Conservation (phyloP, 2,113 vertebrate species). For the Dendrocopos noguchii region DNA sequence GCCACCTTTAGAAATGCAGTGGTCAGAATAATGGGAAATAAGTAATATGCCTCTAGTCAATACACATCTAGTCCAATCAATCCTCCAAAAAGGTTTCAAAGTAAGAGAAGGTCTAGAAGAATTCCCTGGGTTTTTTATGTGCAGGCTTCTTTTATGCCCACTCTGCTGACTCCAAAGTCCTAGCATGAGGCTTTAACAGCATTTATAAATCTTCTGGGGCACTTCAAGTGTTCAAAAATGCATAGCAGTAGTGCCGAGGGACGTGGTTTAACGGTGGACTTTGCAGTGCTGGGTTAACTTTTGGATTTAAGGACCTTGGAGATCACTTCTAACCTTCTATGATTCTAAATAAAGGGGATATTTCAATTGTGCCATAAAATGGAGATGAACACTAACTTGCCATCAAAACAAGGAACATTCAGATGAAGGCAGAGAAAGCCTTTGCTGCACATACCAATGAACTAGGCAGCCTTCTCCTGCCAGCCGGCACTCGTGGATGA, state of each 20-base stretch:
- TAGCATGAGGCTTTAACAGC: not conserved
- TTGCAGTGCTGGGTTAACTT: too few species aligned
- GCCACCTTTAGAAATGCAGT: not conserved
- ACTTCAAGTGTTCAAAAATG: not conserved
- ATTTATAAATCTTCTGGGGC: not conserved
- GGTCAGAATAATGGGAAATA: not conserved
- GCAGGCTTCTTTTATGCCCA: not conserved
- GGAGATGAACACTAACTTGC: not conserved
- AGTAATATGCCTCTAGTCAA: not conserved
- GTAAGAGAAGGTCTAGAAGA: not conserved
- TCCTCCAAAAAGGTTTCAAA: not conserved
- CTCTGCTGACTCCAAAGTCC: not conserved
- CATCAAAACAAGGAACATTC: not conserved
- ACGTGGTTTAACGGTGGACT: too few species aligned
- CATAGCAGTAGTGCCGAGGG: too few species aligned
- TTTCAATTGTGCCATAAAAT: not conserved
- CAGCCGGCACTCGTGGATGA: constrained; percentile 93
- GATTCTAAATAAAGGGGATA: not conserved
- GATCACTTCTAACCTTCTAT: too few species aligned
- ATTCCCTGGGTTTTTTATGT: not conserved
- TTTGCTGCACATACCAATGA: constrained; percentile 85
- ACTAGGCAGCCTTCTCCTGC: constrained; percentile 91
- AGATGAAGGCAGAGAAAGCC: not conserved
- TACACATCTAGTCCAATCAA: not conserved
- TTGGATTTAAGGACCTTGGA: too few species aligned